Evolutionary conservation across 2,113 vertebrate genomes (phyloP).

Genomic region (Paraplagusia blochii): DNA sequence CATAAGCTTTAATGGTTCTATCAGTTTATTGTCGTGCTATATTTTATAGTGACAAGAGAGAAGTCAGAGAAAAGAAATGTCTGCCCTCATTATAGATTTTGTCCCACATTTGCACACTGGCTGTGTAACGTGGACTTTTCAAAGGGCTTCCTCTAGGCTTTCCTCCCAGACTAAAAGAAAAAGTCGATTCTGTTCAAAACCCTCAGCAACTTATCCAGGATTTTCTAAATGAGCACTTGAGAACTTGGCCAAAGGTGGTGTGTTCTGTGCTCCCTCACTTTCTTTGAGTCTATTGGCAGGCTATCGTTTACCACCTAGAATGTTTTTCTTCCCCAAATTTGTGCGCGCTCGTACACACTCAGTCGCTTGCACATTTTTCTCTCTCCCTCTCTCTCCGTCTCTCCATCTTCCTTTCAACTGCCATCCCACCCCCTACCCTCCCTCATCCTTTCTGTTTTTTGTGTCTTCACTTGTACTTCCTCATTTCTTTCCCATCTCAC

Average conservation of each 20-base stretch:
- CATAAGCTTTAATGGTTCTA: slow-evolving; percentile 67
- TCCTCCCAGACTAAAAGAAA: slow-evolving; percentile 39
- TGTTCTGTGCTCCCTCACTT: slow-evolving; percentile 34
- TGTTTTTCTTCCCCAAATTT: slow-evolving; percentile 29
- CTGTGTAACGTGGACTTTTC: slow-evolving; percentile 34
- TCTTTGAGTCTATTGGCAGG: slow-evolving; percentile 46
- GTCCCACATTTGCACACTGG: slow-evolving; percentile 44
- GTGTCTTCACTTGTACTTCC: slow-evolving; percentile 58
- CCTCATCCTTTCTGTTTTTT: slow-evolving; percentile 37
- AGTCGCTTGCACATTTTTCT: slow-evolving; percentile 29
- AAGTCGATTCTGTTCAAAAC: slow-evolving; percentile 59
- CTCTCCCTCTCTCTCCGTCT: slow-evolving; percentile 44
- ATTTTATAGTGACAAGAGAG: slow-evolving; percentile 63
- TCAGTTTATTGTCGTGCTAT: slow-evolving; percentile 61
- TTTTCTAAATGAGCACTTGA: slow-evolving; percentile 60
- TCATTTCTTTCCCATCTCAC: slow-evolving; percentile 55
- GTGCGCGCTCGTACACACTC: slow-evolving; percentile 6
- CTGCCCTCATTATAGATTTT: slow-evolving; percentile 53
- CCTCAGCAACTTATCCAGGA: slow-evolving; percentile 48
- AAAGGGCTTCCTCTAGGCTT: slow-evolving; percentile 48
- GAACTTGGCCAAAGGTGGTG: slow-evolving; percentile 53
- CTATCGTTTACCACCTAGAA: slow-evolving; percentile 48
- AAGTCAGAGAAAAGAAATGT: slow-evolving; percentile 41
- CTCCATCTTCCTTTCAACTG: slow-evolving; percentile 59
- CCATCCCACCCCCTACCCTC: slow-evolving; percentile 37